A percentile compares a stretch with the other conserved stretches of the same genome.
phyloP scores from a whole-genome alignment of 2,888 invertebrate genomes.

The Taphrorychus bicolor region DNA sequence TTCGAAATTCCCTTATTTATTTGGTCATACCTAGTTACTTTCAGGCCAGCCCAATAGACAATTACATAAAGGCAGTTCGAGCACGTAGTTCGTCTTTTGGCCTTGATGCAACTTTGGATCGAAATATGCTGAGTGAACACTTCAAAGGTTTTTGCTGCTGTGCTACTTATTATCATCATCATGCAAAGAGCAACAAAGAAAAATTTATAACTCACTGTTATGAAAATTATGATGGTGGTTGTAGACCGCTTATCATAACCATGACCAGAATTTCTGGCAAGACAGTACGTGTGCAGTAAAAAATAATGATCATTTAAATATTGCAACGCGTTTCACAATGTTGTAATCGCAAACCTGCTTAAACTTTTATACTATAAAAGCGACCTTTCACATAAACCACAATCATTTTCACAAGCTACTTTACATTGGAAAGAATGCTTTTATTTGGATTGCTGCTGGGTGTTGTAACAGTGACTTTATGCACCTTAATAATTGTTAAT shows the following conservation, averaged over 20 bases:
- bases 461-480: neutral
- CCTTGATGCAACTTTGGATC: neutral
- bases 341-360: slow-evolving; percentile 31
- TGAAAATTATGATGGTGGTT: neutral
- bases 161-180: neutral
- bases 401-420: slow-evolving; percentile 26
- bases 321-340: slow-evolving; percentile 25
- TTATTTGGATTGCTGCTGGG: neutral
- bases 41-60: no score
- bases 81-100: neutral
- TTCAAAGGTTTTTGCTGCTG: neutral
- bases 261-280: slow-evolving; percentile 5
- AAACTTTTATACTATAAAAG: slow-evolving; percentile 23
- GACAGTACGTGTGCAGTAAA: neutral
- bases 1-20: no score
- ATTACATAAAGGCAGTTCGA: neutral
- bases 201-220: neutral
- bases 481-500: neutral
- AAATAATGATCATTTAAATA: slow-evolving; percentile 3
- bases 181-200: neutral
- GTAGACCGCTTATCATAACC: neutral
- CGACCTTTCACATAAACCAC: slow-evolving; percentile 32
- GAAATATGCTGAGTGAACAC: neutral
- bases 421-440: neutral
- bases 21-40: no score